Evolutionary conservation across 37 sponge, comb jelly and placozoan species (phyloP).

Genomic region (Hexactinellida sp.): DNA sequence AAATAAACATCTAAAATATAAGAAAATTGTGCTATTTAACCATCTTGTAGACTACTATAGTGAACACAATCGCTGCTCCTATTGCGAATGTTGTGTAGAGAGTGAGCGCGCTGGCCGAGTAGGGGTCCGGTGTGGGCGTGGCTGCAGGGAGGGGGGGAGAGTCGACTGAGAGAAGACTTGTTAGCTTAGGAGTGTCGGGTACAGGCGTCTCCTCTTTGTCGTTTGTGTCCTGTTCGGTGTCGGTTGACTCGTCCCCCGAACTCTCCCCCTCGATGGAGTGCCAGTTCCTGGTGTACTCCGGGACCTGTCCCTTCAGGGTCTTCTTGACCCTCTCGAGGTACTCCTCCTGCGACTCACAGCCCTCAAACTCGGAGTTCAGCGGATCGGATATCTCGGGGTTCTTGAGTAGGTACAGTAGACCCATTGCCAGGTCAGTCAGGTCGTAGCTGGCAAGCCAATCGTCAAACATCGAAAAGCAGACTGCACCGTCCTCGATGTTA

Average conservation of each 20-base stretch:
- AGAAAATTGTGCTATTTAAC: neutral
- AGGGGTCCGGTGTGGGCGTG: neutral
- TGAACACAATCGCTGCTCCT: neutral
- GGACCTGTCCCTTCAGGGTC: neutral
- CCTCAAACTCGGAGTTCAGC: neutral
- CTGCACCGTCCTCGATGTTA: neutral
- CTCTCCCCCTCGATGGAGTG: neutral
- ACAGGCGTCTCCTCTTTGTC: neutral
- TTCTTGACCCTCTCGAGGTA: neutral
- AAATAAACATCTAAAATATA: neutral
- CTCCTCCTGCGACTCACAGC: neutral
- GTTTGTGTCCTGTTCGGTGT: neutral
- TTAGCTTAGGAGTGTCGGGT: neutral
- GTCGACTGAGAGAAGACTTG: neutral
- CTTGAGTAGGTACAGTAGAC: neutral
- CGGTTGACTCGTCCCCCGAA: neutral
- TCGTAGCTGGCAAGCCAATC: neutral
- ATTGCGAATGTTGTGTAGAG: neutral
- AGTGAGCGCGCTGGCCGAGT: neutral
- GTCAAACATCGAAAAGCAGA: neutral
- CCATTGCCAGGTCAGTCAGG: neutral
- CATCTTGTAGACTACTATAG: neutral
- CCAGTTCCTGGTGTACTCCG: neutral
- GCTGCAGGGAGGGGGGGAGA: neutral
- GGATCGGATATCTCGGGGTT: neutral